These are phyloP conservation scores for Tolmerus cingulatus DNA, from an alignment of 2,888 invertebrate species.

Conservation along the genomic window DNA sequence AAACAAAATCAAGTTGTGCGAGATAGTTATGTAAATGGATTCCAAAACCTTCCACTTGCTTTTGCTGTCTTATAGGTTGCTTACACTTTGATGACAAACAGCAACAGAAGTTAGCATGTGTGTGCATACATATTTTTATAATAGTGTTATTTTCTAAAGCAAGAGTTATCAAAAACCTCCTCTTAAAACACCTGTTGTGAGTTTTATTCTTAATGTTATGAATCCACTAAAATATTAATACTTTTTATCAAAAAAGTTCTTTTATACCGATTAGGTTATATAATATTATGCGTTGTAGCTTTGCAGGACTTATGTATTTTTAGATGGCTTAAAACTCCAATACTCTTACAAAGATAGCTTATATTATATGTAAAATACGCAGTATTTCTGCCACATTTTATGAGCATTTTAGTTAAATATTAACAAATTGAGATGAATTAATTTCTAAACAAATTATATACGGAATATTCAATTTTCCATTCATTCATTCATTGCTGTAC, in stretches of 20 bases:
- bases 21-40: constrained; percentile 13
- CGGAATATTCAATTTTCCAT: not conserved
- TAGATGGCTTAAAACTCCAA: not conserved
- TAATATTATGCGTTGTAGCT: not conserved
- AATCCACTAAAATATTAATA: not conserved
- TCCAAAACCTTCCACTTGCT: constrained; percentile 7
- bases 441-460: not conserved
- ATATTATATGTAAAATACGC: not conserved
- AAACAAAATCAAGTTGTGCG: not conserved
- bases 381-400: not conserved
- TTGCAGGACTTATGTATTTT: not conserved
- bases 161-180: not conserved
- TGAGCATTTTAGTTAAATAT: not conserved
- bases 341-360: not conserved
- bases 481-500: not conserved
- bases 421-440: not conserved
- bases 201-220: not conserved
- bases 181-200: not conserved
- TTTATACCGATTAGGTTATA: not conserved
- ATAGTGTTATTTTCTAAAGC: not conserved
- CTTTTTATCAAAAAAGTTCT: not conserved
- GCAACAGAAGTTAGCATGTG: not conserved
- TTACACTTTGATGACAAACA: not conserved
- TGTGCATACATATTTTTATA: not conserved
- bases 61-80: not conserved